These are phyloP conservation scores for Myoxocephalus aenaeus DNA, from an alignment of 2,797 vertebrate genomes.

Conservation along the genomic window DNA sequence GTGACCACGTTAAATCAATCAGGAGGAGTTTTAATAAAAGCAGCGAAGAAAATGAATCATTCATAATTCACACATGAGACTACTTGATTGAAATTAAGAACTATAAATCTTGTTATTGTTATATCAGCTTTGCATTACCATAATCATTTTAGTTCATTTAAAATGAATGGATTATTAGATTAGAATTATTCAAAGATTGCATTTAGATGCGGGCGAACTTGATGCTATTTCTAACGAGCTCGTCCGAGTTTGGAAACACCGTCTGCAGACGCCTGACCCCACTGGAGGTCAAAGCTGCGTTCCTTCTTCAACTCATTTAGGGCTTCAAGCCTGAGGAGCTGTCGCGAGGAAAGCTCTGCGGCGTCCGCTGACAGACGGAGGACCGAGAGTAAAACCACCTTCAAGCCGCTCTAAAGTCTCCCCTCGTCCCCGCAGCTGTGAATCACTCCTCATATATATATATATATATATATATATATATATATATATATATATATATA, in stretches of 20 bases:
- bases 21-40: constrained; percentile 28
- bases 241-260: background rate
- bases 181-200: constrained; percentile 3
- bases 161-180: constrained; percentile 24
- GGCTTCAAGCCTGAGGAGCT: background rate
- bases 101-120: constrained; percentile 20
- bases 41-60: constrained; percentile 23
- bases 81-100: constrained; percentile 26
- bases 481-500: background rate
- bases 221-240: background rate
- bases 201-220: background rate
- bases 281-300: constrained; percentile 20
- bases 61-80: constrained; percentile 30
- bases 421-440: background rate
- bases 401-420: constrained; percentile 12
- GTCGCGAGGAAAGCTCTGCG: constrained; percentile 8
- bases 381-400: constrained; percentile 17
- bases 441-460: constrained; percentile 1
- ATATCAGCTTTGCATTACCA: constrained; percentile 11
- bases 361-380: constrained; percentile 12
- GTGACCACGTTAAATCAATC: constrained; percentile 40
- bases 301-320: constrained; percentile 1
- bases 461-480: too few relatives aligned
- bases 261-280: constrained; percentile 1
- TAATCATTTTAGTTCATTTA: constrained; percentile 32